Conservation (phyloP, 2,113 vertebrate genomes). For the Lophochroa leadbeateri region DNA sequence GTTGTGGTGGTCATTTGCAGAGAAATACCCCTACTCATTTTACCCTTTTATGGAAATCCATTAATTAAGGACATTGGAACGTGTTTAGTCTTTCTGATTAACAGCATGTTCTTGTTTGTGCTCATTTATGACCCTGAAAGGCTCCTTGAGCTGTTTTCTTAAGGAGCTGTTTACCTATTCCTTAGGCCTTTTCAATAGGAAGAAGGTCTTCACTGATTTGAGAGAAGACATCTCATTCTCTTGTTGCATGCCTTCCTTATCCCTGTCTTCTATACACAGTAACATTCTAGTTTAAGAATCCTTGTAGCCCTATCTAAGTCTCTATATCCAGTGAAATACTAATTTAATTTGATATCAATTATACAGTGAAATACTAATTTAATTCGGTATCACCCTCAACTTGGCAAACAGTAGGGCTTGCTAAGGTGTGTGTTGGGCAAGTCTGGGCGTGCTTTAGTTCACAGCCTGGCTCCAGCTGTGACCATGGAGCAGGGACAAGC, state of each 20-base stretch:
- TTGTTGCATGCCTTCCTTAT: not conserved
- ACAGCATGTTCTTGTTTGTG: not conserved
- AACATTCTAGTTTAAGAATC: not conserved
- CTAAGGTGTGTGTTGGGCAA: not conserved
- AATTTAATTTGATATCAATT: not conserved
- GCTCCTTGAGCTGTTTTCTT: not conserved
- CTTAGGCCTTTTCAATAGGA: not conserved
- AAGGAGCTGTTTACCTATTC: not conserved
- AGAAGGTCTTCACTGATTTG: not conserved
- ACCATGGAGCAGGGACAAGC: not conserved
- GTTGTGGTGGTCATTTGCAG: not conserved
- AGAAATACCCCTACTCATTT: not conserved
- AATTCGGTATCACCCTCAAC: not conserved
- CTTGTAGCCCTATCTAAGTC: not conserved
- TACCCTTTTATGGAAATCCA: not conserved
- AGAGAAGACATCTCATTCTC: not conserved
- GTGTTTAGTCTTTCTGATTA: not conserved
- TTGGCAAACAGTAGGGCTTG: not conserved
- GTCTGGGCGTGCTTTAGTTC: not conserved
- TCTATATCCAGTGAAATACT: not conserved
- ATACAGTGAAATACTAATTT: not conserved
- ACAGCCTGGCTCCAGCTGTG: not conserved
- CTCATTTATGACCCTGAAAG: not conserved
- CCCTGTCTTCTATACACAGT: not conserved
- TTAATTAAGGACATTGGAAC: not conserved